Base-by-base conservation (phyloP, 2,113 vertebrate genomes). In the Euleptes europaea region DNA sequence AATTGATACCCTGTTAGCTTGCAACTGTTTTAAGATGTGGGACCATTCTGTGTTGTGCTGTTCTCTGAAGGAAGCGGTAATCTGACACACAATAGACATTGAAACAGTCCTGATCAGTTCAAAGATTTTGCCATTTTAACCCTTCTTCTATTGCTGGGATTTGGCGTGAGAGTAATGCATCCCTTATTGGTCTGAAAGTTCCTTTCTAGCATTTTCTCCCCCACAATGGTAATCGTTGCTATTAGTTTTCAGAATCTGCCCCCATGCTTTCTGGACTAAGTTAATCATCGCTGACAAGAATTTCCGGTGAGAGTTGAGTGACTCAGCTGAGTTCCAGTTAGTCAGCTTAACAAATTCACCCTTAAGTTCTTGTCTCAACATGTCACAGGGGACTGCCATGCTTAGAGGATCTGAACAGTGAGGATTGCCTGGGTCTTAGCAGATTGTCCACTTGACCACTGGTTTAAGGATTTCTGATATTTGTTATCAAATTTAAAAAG, bases 251-350 rank as follows among this genome's bases (percentile, higher is more conserved):
- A 42, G n/a, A 21, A 23, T 1, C 17, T 70, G 0, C 60, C 82
- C 21, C 33, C 72, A 60, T n/a, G 5, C 73, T 33, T 15, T 1
- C 71, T 78, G 40, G 1, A 1, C 4, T 66, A 47, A 13, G 3
- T 23, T 82, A 49, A 72, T 47, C 35, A 19, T n/a, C 66, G 49
- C 33, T 26, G 14, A 23, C 17, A 54, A 66, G 28, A 66, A 4
- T 81, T 85, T 75, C 72, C 38, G 1, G 0, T 60, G 66, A 19
- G 69, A 78, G 23, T 65, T 35, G 7, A 11, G 66, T 88, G 89
- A 90, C 72, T 94, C 88, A 89, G 70, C 38, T 88, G 31, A 70
- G 19, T 38, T 35, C 21, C 83, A 35, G 72, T 88, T 87, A 89
- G 31, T 91, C 60, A 80, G 9, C 31, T 31, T n/a, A 51, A 21